Evolutionary conservation across 1,140 invertebrate genomes (phyloP).

Genomic region (Myzus persicae): DNA sequence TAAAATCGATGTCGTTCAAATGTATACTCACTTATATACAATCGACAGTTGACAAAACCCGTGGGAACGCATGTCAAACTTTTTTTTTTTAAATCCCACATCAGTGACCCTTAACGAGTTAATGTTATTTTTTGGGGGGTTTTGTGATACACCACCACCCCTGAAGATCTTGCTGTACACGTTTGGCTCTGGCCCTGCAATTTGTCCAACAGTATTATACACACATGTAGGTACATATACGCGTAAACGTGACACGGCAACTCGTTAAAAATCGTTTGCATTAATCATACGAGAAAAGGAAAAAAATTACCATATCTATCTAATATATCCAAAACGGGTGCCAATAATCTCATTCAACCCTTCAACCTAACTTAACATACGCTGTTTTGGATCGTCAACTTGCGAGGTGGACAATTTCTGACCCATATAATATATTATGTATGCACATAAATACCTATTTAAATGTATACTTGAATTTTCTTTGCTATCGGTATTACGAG

Average conservation of each 20-base stretch:
- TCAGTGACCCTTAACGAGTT: not conserved
- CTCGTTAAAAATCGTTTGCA: not conserved
- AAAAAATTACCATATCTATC: not conserved
- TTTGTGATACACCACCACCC: not conserved
- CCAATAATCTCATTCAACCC: not conserved
- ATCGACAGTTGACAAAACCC: not conserved
- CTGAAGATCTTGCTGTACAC: not conserved
- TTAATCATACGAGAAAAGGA: not conserved
- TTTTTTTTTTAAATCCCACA: not conserved
- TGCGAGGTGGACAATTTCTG: not conserved
- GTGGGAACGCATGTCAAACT: not conserved
- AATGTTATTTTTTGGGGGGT: not conserved
- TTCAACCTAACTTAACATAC: not conserved
- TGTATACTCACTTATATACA: not conserved
- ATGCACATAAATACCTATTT: no score
- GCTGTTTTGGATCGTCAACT: not conserved
- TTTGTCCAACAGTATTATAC: not conserved
- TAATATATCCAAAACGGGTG: not conserved
- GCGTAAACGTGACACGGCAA: not conserved
- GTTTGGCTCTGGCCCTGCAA: not conserved
- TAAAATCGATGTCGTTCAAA: not conserved
- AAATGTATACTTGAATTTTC: no score
- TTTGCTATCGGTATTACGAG: no score
- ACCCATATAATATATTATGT: not conserved
- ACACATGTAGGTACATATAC: not conserved